phyloP scores from a whole-genome alignment of 2,888 invertebrate genomes.

The Eilema sororculum region DNA sequence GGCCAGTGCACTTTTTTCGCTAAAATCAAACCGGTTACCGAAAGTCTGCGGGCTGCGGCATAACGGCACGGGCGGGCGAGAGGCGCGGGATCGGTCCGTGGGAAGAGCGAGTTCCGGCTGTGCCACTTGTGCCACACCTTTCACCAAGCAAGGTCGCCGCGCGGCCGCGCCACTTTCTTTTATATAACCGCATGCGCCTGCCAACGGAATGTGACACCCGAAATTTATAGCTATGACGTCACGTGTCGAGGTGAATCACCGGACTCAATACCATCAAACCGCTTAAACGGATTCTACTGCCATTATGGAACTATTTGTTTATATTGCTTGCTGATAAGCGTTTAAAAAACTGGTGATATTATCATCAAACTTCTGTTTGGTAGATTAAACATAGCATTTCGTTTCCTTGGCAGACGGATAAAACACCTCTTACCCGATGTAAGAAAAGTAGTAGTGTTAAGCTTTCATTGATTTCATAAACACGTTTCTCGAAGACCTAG shows the following conservation, averaged over 20 bases:
- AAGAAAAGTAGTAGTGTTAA: neutral
- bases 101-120: slow-evolving; percentile 85
- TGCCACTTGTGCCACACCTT: slow-evolving; percentile 83
- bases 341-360: slow-evolving; percentile 2
- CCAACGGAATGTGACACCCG: slow-evolving; percentile 81
- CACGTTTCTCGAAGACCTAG: no score
- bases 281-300: slow-evolving; percentile 44
- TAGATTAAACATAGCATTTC: neutral
- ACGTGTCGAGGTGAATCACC: slow-evolving; percentile 75
- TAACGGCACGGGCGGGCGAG: slow-evolving; percentile 63
- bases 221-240: slow-evolving; percentile 82
- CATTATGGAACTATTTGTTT: slow-evolving; percentile 41
- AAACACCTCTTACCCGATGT: neutral
- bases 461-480: no score
- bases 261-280: slow-evolving; percentile 47
- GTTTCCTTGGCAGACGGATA: no score
- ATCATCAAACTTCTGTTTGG: neutral
- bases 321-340: slow-evolving; percentile 26
- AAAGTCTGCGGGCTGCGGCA: slow-evolving; percentile 67
- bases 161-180: slow-evolving; percentile 86
- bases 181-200: slow-evolving; percentile 75
- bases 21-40: slow-evolving; percentile 72
- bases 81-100: slow-evolving; percentile 76
- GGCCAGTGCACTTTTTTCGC: slow-evolving; percentile 67
- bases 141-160: slow-evolving; percentile 84